Evolutionary conservation across 1,140 invertebrate species (phyloP).

Genomic region (Drosophila mauritiana): DNA sequence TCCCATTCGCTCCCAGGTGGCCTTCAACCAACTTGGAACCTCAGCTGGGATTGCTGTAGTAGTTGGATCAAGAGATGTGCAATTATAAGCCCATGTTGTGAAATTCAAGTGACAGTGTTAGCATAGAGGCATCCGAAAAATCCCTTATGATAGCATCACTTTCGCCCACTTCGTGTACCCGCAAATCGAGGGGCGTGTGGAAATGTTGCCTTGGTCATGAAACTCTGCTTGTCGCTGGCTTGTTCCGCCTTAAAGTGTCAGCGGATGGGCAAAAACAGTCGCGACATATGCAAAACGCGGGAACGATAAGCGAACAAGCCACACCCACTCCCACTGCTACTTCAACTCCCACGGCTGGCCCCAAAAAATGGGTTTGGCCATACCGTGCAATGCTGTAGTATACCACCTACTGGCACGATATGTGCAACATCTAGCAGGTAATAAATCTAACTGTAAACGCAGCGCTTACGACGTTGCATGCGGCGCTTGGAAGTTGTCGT

Average conservation of each 20-base stretch:
- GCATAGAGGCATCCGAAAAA: neutral
- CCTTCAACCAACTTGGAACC: too few relatives aligned
- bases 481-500: conserved; percentile 78
- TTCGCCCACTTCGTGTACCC: conserved; percentile 4
- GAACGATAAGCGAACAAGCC: conserved; percentile 65
- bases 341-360: neutral
- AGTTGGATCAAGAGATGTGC: too few relatives aligned
- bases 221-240: conserved; percentile 40
- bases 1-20: neutral
- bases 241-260: conserved; percentile 63
- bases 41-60: too few relatives aligned
- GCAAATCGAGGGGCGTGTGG: conserved; percentile 21
- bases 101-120: too few relatives aligned
- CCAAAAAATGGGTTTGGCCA: neutral
- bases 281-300: conserved; percentile 77
- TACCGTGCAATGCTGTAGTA: neutral
- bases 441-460: conserved; percentile 82
- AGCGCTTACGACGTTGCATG: conserved; percentile 80
- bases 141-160: conserved; percentile 6
- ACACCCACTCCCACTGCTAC: neutral
- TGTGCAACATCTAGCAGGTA: conserved; percentile 82
- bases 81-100: too few relatives aligned
- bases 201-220: conserved; percentile 39
- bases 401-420: conserved; percentile 50
- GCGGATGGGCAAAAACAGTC: conserved; percentile 52